phyloP scores from a whole-genome alignment of 2,888 invertebrate genomes.

The Hyposoter didymator region DNA sequence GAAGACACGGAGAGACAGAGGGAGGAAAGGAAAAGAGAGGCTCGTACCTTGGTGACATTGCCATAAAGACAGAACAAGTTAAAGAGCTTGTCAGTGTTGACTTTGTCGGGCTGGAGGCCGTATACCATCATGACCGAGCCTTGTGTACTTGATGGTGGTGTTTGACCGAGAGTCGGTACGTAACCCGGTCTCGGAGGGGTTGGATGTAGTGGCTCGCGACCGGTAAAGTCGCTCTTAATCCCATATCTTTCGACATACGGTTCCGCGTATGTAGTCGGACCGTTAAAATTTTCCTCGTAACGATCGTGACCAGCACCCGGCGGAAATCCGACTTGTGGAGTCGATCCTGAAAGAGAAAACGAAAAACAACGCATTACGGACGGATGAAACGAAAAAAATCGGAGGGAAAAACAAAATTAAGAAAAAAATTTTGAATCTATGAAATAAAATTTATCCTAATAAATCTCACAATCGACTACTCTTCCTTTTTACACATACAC shows the following conservation, averaged over 20 bases:
- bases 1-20: background rate
- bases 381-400: background rate
- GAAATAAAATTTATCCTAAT: background rate
- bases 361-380: background rate
- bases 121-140: conserved; percentile 99
- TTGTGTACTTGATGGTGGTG: conserved; percentile 85
- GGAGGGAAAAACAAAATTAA: background rate
- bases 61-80: conserved; percentile 99
- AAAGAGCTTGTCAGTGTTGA: conserved; percentile 98
- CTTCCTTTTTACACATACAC: background rate
- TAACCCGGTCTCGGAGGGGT: conserved; percentile 83
- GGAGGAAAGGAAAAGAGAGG: background rate
- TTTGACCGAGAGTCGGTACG: conserved; percentile 82
- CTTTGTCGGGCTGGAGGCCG: conserved; percentile 96
- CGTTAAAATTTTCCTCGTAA: conserved; percentile 83
- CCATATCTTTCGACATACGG: conserved; percentile 83
- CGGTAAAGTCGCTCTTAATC: conserved; percentile 81
- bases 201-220: conserved; percentile 82
- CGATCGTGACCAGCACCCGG: conserved; percentile 82
- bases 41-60: conserved; percentile 95
- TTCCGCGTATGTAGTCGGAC: conserved; percentile 82
- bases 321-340: conserved; percentile 80
- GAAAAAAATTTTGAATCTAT: background rate
- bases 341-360: conserved; percentile 76
- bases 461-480: background rate